Evolutionary conservation across 2,888 invertebrate genomes (phyloP).

Genomic region (Catocala sponsa): DNA sequence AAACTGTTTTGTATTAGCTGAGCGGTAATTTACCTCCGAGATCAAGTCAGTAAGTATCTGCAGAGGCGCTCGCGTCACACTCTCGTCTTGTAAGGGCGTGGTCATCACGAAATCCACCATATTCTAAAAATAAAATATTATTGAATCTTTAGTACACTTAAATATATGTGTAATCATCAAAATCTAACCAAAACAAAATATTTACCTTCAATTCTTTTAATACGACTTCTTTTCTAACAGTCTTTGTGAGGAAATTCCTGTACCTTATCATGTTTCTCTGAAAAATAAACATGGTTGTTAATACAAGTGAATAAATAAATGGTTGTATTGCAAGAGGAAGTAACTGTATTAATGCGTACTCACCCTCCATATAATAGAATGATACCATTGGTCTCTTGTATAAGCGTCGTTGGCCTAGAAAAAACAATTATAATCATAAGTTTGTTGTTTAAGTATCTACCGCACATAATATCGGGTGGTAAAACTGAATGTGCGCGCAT

Average conservation of each 20-base stretch:
- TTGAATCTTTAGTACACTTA: not conserved
- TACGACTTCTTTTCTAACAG: conserved; percentile 91
- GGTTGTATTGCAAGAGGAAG: conserved; percentile 39
- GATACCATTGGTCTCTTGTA: conserved; percentile 94
- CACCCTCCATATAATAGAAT: conserved; percentile 94
- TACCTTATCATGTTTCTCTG: conserved; percentile 93
- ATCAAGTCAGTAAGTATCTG: conserved; percentile 92
- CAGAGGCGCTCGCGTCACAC: conserved; percentile 91
- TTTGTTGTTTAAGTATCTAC: conserved; percentile 1
- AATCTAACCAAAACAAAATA: not conserved
- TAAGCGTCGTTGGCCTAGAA: conserved; percentile 92
- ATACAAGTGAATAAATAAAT: conserved; percentile 14
- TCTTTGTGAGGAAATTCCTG: conserved; percentile 90
- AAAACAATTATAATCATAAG: conserved; percentile 18
- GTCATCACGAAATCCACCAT: conserved; percentile 93
- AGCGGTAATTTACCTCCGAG: conserved; percentile 79
- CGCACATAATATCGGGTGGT: too few relatives aligned
- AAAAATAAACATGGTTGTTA: conserved; percentile 50
- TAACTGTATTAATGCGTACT: conserved; percentile 53
- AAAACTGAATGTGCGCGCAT: too few relatives aligned
- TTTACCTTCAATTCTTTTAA: conserved; percentile 92
- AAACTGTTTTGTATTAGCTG: not conserved
- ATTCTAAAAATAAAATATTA: conserved; percentile 81
- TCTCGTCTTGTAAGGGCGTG: conserved; percentile 93
- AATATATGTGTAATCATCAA: too few relatives aligned